Conservation (phyloP, 1,140 invertebrate genomes). For the Drosophila sp. region DNA sequence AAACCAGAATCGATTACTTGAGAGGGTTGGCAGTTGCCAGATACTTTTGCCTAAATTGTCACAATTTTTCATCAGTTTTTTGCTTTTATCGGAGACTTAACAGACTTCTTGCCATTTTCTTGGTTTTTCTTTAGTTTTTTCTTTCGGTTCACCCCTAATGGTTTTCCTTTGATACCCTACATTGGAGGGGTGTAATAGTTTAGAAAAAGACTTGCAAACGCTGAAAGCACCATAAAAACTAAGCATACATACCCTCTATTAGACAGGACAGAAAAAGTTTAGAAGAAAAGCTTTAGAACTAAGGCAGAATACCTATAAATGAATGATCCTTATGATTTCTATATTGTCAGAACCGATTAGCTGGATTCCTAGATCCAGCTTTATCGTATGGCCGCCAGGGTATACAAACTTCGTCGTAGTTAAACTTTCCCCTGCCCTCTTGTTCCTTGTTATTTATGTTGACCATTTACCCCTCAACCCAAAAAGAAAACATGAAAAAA, state of each 20-base stretch:
- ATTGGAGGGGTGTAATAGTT: neutral
- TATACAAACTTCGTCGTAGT: neutral
- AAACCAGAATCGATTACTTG: slow-evolving; percentile 6
- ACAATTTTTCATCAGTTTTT: slow-evolving; percentile 19
- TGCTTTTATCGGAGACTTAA: neutral
- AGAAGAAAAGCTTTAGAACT: too few relatives aligned
- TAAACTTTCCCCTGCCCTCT: neutral
- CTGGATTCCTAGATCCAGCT: too few relatives aligned
- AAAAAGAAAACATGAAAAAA: slow-evolving; percentile 10
- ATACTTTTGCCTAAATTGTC: slow-evolving; percentile 4
- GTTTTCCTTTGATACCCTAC: slow-evolving; percentile 6
- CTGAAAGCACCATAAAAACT: too few relatives aligned
- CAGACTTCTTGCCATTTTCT: slow-evolving; percentile 8
- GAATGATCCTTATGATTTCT: too few relatives aligned
- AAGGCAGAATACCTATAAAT: too few relatives aligned
- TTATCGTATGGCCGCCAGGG: neutral
- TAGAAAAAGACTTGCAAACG: too few relatives aligned
- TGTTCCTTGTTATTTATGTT: slow-evolving; percentile 12
- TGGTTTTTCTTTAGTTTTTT: slow-evolving; percentile 6
- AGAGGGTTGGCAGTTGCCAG: slow-evolving; percentile 5
- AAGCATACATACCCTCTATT: too few relatives aligned
- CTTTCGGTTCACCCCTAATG: slow-evolving; percentile 11
- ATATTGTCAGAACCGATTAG: too few relatives aligned
- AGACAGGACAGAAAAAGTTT: too few relatives aligned
- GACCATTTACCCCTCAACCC: slow-evolving; percentile 5